phyloP scores from a whole-genome alignment of 1,140 invertebrate species.

The Drosophila novamexicana region DNA sequence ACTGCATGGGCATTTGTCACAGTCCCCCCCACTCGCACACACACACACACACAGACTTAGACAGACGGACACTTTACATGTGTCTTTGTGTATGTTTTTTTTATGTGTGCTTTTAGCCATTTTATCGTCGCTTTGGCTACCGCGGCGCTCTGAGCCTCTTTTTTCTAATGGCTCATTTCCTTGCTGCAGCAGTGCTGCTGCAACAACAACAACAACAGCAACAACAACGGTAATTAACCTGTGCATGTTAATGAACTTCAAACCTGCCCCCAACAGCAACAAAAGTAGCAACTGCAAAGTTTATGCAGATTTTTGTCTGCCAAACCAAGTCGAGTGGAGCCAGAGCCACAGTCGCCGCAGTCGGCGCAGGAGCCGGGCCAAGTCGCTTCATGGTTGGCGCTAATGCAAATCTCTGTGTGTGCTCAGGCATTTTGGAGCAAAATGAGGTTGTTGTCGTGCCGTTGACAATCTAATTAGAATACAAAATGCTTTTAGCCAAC shows the following conservation, averaged over 20 bases:
- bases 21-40: conserved; percentile 46
- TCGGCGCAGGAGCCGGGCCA: background rate
- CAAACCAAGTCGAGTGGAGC: conserved; percentile 19
- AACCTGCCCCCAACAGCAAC: conserved; percentile 47
- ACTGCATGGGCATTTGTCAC: conserved; percentile 72
- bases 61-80: conserved; percentile 67
- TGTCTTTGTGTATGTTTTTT: conserved; percentile 62
- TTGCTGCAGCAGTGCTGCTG: conserved; percentile 32
- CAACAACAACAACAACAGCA: conserved; percentile 28
- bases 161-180: conserved; percentile 82
- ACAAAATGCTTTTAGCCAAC: conserved; percentile 73
- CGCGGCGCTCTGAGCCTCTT: conserved; percentile 65
- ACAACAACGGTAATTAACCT: conserved; percentile 81
- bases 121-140: conserved; percentile 74
- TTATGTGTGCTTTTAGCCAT: conserved; percentile 81
- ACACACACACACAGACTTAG: conserved; percentile 22
- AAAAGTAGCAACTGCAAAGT: conserved; percentile 34
- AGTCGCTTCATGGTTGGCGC: conserved; percentile 60
- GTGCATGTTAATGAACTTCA: conserved; percentile 83
- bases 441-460: conserved; percentile 83
- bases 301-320: conserved; percentile 81
- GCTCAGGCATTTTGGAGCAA: conserved; percentile 69
- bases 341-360: no score
- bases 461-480: conserved; percentile 83
- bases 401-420: conserved; percentile 75